Base-by-base conservation (phyloP, 2,888 invertebrate species). In the Lumbricus terrestris region DNA sequence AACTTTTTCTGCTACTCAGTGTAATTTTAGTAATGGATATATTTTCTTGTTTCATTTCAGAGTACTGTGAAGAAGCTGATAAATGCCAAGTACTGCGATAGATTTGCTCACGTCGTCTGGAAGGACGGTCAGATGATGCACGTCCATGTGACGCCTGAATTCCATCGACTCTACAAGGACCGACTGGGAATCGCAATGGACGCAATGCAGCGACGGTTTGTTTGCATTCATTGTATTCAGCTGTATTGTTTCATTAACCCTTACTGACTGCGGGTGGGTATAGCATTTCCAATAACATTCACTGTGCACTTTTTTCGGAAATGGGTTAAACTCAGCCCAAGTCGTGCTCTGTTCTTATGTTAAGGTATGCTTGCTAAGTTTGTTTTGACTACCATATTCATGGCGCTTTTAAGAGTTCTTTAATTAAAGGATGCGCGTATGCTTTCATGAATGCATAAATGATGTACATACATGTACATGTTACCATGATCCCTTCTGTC, bases 71-170 rank as follows among this genome's bases (percentile, higher is more conserved):
- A 93, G 88, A 95, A 95, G 92, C 92, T 95, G 83, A 93, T 95
- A 35, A 94, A 95, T 93, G 95, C 95, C 5, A 93, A 93, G 90
- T 95, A 95, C 93, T 95, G 95, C 92, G 94, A 94, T 82, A 93
- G 93, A 90, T 95, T 95, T 90, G 94, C 95, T 8, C 94, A 95
- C 83, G 94, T 95, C 29, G 92, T 93, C 42, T 94, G 95, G 95
- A 94, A 93, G 91, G 94, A 95, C 90, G 95, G 95, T 8, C 92
- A 93, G 54, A 93, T 94, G 34, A 94, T 95, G 23, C 95, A 95
- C 91, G 95, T 95, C 23, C 94, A 95, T 89, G 94, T 95, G 13
- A 95, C 95, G 40, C 94, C 94, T 3, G 95, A 95, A 89, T 92
- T 95, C 18, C 94, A 95, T 91, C 92, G 95, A 37, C 92, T 94